Evolutionary conservation across 2,797 vertebrate species (phyloP).

Genomic region (Crocodylus rhombifer): DNA sequence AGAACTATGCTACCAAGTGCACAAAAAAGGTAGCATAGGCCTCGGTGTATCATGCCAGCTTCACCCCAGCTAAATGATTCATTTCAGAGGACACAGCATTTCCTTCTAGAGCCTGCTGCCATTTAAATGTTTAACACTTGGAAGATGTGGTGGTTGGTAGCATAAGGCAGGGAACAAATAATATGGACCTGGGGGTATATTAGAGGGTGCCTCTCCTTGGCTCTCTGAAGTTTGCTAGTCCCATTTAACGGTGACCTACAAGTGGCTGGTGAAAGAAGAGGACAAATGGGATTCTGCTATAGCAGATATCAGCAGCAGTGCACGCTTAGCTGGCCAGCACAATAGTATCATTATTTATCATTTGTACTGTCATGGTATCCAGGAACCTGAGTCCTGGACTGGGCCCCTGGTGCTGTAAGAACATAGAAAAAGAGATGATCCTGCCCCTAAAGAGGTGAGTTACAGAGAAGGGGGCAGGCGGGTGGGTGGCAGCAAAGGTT

Average conservation of each 20-base stretch:
- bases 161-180: background rate
- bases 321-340: background rate
- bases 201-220: background rate
- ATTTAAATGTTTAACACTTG: background rate
- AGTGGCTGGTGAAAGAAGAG: background rate
- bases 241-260: background rate
- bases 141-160: background rate
- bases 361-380: background rate
- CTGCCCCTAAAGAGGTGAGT: background rate
- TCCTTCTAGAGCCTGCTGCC: background rate
- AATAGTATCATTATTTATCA: no score
- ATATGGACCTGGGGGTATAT: background rate
- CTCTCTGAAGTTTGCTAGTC: background rate
- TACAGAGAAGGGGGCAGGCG: background rate
- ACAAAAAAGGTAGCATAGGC: background rate
- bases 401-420: background rate
- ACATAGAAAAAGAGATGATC: background rate
- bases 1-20: background rate
- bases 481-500: background rate
- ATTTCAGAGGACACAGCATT: background rate
- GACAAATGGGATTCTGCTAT: background rate
- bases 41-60: background rate
- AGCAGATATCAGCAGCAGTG: no score
- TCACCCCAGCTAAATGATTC: background rate
- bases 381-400: background rate